Conservation (phyloP, 2,113 vertebrate genomes). For the Dolichotis patagonum region DNA sequence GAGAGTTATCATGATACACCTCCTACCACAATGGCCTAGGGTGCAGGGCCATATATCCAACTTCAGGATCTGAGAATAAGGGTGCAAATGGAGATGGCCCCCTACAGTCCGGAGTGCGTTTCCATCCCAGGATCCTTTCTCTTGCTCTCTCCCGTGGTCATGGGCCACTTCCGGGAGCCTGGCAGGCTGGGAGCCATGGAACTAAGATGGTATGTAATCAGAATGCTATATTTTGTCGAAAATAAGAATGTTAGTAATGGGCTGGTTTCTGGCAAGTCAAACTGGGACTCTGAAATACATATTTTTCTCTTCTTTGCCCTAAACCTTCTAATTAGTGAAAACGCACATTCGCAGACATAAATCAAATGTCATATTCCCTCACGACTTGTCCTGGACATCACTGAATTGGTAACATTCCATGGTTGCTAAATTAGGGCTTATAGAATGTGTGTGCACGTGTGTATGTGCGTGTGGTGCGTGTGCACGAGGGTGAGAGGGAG, state of each 20-base stretch:
- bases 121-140: background rate
- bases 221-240: conserved; percentile 85
- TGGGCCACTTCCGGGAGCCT: conserved; percentile 67
- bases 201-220: conserved; percentile 81
- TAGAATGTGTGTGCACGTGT: background rate
- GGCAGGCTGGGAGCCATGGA: conserved; percentile 59
- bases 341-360: conserved; percentile 44
- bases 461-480: background rate
- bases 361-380: conserved; percentile 15
- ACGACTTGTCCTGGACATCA: background rate
- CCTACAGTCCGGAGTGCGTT: background rate
- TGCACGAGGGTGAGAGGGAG: background rate
- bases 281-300: conserved; percentile 82
- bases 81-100: background rate
- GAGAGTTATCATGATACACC: background rate
- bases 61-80: background rate
- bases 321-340: conserved; percentile 82
- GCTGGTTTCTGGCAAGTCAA: conserved; percentile 82
- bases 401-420: conserved; percentile 15
- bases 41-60: background rate
- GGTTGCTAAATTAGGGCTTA: background rate
- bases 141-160: conserved; percentile 26
- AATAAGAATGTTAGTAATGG: conserved; percentile 83
- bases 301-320: conserved; percentile 74
- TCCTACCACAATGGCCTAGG: rapidly evolving